Conservation (phyloP, 30 jellyfish, hydroid and myxozoan species). For the Sanderia malayensis region DNA sequence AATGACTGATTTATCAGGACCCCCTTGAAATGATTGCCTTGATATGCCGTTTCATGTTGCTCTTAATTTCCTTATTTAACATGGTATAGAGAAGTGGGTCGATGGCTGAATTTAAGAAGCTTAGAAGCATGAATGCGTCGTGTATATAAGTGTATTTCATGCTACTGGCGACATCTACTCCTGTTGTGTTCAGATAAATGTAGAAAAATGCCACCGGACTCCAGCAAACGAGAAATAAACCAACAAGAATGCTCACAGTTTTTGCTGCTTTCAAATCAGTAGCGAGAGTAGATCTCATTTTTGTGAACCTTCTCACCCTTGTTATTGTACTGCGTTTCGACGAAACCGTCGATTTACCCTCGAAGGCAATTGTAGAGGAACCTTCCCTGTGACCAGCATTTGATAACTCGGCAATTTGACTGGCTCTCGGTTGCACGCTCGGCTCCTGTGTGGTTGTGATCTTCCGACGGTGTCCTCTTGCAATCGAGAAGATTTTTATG, state of each 20-base stretch:
- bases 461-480: conserved; percentile 67
- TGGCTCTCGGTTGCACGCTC: conserved; percentile 30
- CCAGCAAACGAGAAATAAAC: conserved; percentile 82
- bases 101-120: conserved; percentile 68
- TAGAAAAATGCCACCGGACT: conserved; percentile 74
- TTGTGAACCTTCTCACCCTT: conserved; percentile 26
- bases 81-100: conserved; percentile 68
- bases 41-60: conserved; percentile 29
- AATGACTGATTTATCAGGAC: no score
- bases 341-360: conserved; percentile 7
- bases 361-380: conserved; percentile 2
- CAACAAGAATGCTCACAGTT: conserved; percentile 82
- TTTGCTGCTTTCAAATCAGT: conserved; percentile 79
- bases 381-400: background rate
- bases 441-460: conserved; percentile 51
- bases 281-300: conserved; percentile 27
- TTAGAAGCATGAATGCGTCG: conserved; percentile 55
- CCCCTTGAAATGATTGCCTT: background rate
- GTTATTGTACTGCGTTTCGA: conserved; percentile 21
- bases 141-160: conserved; percentile 42
- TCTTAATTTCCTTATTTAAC: conserved; percentile 53
- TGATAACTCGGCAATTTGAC: conserved; percentile 9
- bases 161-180: conserved; percentile 23
- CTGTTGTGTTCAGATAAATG: conserved; percentile 59
- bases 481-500: conserved; percentile 64